A percentile compares a stretch with the other conserved stretches of the same genome.
Evolutionary conservation across 2,113 vertebrate species (phyloP).

Genomic region (Ciconia maguari): DNA sequence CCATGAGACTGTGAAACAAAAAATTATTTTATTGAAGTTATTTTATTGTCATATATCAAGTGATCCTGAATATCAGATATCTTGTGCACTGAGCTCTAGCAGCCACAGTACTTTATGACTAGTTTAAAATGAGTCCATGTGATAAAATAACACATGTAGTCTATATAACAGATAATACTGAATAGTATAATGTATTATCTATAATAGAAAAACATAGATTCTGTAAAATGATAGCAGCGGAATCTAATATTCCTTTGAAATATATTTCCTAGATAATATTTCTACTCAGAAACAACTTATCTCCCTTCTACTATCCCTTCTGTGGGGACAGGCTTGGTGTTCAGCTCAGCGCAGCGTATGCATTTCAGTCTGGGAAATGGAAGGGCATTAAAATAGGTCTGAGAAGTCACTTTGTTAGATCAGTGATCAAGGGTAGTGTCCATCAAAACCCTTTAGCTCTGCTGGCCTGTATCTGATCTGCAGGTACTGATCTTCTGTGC

Average conservation of each 20-base stretch:
- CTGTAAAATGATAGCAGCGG: not conserved
- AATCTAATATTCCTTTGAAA: constrained; percentile 24
- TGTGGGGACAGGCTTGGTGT: not conserved
- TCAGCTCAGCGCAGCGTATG: not conserved
- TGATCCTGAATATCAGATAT: not conserved
- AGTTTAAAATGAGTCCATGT: constrained; percentile 1
- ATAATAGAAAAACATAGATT: constrained; percentile 3
- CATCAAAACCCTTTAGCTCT: not conserved
- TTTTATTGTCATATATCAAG: not conserved
- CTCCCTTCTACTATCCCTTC: not conserved
- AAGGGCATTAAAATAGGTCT: not conserved
- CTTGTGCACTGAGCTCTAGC: not conserved
- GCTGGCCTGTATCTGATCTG: not conserved
- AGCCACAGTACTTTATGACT: not conserved
- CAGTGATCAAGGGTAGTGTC: not conserved
- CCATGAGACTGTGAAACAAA: not conserved
- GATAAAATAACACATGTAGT: constrained; percentile 26
- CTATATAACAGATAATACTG: constrained; percentile 1
- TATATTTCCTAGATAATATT: constrained; percentile 14
- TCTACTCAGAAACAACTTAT: not conserved
- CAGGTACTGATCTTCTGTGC: not conserved
- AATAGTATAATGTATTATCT: not conserved
- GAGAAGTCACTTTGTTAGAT: not conserved
- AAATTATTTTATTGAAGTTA: not conserved
- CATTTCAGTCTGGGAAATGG: not conserved